Evolutionary conservation across 1,140 invertebrate genomes (phyloP), one percentile per base, ranked within the genome.

Genomic region (Drosophila sechellia): DNA sequence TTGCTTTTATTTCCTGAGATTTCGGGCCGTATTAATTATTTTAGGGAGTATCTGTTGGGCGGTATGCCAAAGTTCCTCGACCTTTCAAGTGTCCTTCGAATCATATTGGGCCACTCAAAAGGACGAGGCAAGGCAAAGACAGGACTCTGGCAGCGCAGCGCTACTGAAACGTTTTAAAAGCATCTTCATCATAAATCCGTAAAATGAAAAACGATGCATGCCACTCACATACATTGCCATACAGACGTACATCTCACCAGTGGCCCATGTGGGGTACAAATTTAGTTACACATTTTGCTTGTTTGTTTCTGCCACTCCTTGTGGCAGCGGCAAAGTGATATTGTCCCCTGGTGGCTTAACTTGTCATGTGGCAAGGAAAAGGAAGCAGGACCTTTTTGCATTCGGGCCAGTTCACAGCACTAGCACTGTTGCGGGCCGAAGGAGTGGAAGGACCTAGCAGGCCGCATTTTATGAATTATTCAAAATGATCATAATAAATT

Each of bases 141-240:
- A 69, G 52, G n/a, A 89, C 84, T 79, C 63, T 79, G 81, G 65
- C 60, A 72, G 57, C 57, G 57, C 54, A 68, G 49, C 63, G 55
- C 61, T 76, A 64, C 68, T 57, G 65, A 64, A 79, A 76, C 79
- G 66, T 79, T 87, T 86, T 81, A 81, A 86, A 87, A 86, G 83
- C 79, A 87, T 87, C 81, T 87, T 81, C 79, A 81, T 87, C 81
- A 87, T 79, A 86, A 87, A 79, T 86, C 75, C 79, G 57, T 59
- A 85, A 65, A 86, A 66, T 72, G 79, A 73, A 77, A 78, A 77
- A 77, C 56, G 68, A 68, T 77, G 73, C 68, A 85, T 53, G 66
- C 60, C 76, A 54, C 56, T 58, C 50, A 61, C 42, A 55, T 40
- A 74, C 22, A 39, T 39, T 13, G 11, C 13, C 45, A 4, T n/a